Evolutionary conservation across 2,113 vertebrate species (phyloP).

Genomic region (Felis chaus): DNA sequence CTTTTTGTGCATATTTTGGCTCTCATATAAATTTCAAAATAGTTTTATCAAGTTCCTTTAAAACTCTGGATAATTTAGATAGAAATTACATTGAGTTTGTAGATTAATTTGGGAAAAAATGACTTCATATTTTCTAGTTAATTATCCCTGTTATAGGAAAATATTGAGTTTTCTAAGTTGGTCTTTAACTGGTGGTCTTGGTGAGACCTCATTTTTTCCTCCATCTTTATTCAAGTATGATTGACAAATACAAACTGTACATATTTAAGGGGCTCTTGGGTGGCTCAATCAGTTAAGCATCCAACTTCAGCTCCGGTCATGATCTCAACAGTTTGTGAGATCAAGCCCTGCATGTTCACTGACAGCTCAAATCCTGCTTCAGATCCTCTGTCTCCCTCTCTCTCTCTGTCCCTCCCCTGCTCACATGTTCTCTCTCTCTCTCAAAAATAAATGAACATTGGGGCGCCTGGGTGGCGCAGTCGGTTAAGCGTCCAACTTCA

Average conservation of each 20-base stretch:
- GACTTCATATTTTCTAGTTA: not conserved
- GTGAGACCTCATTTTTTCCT: not conserved
- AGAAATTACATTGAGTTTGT: not conserved
- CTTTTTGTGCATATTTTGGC: not conserved
- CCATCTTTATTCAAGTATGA: not conserved
- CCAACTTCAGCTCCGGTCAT: no score
- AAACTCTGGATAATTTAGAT: not conserved
- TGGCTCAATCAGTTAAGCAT: no score
- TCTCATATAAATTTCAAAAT: not conserved
- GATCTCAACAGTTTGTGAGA: no score
- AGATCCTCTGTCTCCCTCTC: no score
- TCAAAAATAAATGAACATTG: no score
- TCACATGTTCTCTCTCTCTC: no score
- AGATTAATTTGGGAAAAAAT: conserved; percentile 25
- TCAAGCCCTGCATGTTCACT: no score
- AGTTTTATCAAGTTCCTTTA: conserved; percentile 11
- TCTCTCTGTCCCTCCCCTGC: no score
- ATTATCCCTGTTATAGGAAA: conserved; percentile 5
- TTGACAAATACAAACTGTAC: not conserved
- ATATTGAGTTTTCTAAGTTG: conserved; percentile 37
- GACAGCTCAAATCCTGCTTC: no score
- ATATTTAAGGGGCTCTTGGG: not conserved
- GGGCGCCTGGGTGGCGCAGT: no score
- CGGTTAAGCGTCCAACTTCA: no score
- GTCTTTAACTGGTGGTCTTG: conserved; percentile 13